Evolutionary conservation across 2,888 invertebrate species (phyloP).

Genomic region (Zygothrica quintamaculata): DNA sequence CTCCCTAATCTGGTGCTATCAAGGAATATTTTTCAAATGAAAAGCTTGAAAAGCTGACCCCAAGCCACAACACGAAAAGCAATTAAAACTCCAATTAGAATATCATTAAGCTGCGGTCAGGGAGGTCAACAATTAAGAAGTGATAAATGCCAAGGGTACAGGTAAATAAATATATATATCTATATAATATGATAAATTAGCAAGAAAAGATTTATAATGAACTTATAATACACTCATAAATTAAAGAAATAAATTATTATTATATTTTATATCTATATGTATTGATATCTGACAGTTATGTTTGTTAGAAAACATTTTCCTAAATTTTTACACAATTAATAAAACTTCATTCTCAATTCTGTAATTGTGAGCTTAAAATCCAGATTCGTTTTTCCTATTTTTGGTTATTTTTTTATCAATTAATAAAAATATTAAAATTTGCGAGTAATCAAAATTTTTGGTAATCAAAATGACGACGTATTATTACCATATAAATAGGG

Average conservation of each 20-base stretch:
- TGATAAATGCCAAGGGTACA: constrained; percentile 53
- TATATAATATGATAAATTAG: constrained; percentile 46
- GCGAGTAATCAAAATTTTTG: constrained; percentile 42
- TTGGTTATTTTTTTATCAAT: not conserved
- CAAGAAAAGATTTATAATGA: constrained; percentile 18
- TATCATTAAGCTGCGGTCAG: constrained; percentile 49
- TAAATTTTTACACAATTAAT: no score
- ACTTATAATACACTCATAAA: constrained; percentile 23
- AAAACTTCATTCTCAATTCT: no score
- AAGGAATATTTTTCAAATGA: constrained; percentile 45
- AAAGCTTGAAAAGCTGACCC: constrained; percentile 19
- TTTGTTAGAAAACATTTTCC: no score
- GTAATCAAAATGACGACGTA: constrained; percentile 88
- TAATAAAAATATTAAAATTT: not conserved
- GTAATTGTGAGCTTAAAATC: no score
- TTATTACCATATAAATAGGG: constrained; percentile 92
- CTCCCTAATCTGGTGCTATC: constrained; percentile 57
- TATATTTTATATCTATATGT: no score
- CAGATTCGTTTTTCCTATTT: no score
- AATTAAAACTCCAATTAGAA: constrained; percentile 74
- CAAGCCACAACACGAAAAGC: constrained; percentile 47
- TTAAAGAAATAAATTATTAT: no score
- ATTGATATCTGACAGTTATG: no score
- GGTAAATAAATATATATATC: constrained; percentile 42
- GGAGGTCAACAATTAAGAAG: constrained; percentile 51